Evolutionary conservation across 2,113 vertebrate genomes (phyloP).

Genomic region (Acrocephalus kingi): DNA sequence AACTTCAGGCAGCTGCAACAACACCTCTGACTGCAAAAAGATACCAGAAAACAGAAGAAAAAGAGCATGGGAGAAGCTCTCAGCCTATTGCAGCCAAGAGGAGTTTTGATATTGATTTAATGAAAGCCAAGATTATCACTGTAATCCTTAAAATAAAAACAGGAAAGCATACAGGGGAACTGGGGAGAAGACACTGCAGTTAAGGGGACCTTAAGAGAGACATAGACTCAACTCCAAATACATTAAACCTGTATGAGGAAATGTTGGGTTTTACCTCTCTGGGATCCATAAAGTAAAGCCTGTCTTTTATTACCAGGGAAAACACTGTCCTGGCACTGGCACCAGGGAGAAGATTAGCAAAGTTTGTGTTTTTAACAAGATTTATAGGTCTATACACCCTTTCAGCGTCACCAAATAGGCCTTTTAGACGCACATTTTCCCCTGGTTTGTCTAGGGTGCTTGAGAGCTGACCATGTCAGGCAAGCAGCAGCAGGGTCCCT

Average conservation of each 20-base stretch:
- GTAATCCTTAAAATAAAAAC: not conserved
- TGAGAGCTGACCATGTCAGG: not conserved
- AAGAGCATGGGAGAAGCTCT: not conserved
- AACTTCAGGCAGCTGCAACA: not conserved
- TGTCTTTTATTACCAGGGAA: not conserved
- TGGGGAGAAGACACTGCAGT: not conserved
- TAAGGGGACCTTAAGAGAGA: not conserved
- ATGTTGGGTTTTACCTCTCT: not conserved
- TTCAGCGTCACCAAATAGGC: not conserved
- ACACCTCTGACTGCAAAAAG: not conserved
- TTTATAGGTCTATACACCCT: not conserved
- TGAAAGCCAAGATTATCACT: not conserved
- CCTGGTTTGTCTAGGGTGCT: not conserved
- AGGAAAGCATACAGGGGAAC: accelerated
- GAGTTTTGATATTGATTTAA: not conserved
- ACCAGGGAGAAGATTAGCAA: not conserved
- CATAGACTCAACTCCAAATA: not conserved
- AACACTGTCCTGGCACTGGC: not conserved
- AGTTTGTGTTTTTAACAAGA: not conserved
- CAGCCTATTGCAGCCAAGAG: not conserved
- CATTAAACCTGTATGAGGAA: not conserved
- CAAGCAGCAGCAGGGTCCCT: not conserved
- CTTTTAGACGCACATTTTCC: not conserved
- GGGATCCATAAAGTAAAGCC: not conserved
- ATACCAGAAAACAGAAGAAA: not conserved